Evolutionary conservation across 1,140 invertebrate species (phyloP), one percentile per base, ranked within the genome.

Genomic region (Caenorhabditis briggsae): DNA sequence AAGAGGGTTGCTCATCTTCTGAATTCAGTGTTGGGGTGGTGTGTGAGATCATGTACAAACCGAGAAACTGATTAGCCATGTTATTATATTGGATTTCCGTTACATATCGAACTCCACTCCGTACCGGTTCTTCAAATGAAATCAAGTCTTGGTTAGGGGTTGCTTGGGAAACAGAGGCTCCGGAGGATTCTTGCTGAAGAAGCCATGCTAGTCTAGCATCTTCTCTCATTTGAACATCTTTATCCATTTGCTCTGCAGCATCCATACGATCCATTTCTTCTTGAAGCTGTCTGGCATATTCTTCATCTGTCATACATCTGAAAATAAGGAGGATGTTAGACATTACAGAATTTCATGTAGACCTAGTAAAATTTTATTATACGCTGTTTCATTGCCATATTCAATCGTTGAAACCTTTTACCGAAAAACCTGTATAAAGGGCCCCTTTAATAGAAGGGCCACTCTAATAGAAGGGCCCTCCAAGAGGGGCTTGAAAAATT

Each of bases 211-310:
- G 23, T 23, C 70, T 43, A 1, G 18, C 70, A 23, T 78, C 70
- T 50, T 78, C 70, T 78, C 46, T 78, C 70, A 78, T 14, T 50
- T 78, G 70, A 23, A 9, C 70, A n/a, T 78, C 70, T 78, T 50
- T 78, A 78, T 78, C 70, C 70, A 78, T 78, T 78, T 78, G 70
- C 14, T 50, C 33, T 5, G 70, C 2, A 0, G 70, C 70, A 50
- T 78, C 70, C 43, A 78, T 23, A 50, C 70, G 43, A 53, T 78
- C 46, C 70, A 78, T 78, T 53, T 78, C 70, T 50, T 78, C 70
- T 50, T 78, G 70, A 7, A 78, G n/a, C 23, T 78, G 70, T 78
- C 70, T 50, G 12, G 70, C 70, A 50, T 78, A 78, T 23, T 78
- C 70, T 50, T 78, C 70, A 25, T 78, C 70, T 5, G 70, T 50